Evolutionary conservation across 2,888 invertebrate genomes (phyloP).

Genomic region (Orthosia gracilis): DNA sequence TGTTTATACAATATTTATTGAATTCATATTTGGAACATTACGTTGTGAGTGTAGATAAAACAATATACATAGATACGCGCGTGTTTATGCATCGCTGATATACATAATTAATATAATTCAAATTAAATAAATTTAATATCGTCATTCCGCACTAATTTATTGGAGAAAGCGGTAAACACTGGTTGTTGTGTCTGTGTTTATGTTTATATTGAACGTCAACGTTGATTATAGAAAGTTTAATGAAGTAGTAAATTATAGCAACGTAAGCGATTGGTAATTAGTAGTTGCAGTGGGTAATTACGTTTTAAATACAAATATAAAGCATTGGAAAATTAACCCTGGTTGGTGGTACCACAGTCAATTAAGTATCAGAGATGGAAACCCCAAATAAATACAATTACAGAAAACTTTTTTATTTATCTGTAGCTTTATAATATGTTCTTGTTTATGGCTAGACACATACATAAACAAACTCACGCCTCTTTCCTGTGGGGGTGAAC

Average conservation of each 20-base stretch:
- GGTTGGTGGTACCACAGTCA: not conserved
- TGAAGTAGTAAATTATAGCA: not conserved
- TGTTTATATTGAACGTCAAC: slow-evolving; percentile 2
- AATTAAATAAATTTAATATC: slow-evolving; percentile 41
- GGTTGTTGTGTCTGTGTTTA: not conserved
- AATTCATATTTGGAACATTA: too few species aligned
- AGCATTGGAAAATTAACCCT: not conserved
- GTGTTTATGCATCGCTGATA: slow-evolving; percentile 21
- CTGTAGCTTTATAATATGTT: too few species aligned
- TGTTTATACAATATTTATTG: too few species aligned
- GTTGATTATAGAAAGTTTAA: slow-evolving; percentile 4
- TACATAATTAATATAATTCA: slow-evolving; percentile 18
- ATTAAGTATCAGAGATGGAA: not conserved
- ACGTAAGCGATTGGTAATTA: not conserved
- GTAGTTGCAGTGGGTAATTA: not conserved
- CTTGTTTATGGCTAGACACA: too few species aligned
- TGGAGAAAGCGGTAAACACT: slow-evolving; percentile 34
- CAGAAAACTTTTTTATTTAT: too few species aligned
- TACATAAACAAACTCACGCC: too few species aligned
- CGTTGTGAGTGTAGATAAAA: too few species aligned
- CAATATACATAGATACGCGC: slow-evolving; percentile 12
- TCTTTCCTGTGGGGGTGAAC: too few species aligned
- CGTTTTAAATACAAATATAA: not conserved
- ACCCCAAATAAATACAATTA: not conserved
- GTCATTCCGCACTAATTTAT: slow-evolving; percentile 22